A percentile compares a stretch with the other conserved stretches of the same genome.
Conservation (phyloP, 2,113 vertebrate species). For the Peromyscus leucopus region DNA sequence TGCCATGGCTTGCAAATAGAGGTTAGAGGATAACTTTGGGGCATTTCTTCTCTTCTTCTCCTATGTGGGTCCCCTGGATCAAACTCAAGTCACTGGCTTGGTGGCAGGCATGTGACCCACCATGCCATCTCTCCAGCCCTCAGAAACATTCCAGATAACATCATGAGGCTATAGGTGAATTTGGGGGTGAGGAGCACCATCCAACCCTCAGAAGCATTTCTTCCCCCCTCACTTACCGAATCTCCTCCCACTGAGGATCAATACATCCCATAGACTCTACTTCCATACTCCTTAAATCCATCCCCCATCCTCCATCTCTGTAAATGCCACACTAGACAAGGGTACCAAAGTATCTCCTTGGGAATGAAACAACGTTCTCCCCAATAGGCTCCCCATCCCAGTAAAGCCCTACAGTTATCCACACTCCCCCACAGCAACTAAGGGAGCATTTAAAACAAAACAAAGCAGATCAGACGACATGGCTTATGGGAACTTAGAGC, state of each 20-base stretch:
- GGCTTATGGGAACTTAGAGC: accelerated
- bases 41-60: not conserved
- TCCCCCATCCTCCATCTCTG: not conserved
- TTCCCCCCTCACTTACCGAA: not conserved
- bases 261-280: not conserved
- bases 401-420: not conserved
- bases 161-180: not conserved
- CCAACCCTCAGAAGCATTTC: not conserved
- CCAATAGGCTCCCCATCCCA: accelerated
- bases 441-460: not conserved
- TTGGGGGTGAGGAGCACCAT: not conserved
- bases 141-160: not conserved
- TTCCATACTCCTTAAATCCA: not conserved
- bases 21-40: not conserved
- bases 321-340: no score
- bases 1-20: not conserved
- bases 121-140: not conserved
- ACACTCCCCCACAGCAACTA: accelerated
- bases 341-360: not conserved
- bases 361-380: not conserved
- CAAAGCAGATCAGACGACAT: accelerated
- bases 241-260: no score
- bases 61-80: not conserved
- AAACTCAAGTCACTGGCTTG: not conserved
- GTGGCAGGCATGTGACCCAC: not conserved